A percentile compares a stretch with the other conserved stretches of the same genome.
phyloP scores from a whole-genome alignment of 2,888 invertebrate species.

The Lasioglossum marginatum region DNA sequence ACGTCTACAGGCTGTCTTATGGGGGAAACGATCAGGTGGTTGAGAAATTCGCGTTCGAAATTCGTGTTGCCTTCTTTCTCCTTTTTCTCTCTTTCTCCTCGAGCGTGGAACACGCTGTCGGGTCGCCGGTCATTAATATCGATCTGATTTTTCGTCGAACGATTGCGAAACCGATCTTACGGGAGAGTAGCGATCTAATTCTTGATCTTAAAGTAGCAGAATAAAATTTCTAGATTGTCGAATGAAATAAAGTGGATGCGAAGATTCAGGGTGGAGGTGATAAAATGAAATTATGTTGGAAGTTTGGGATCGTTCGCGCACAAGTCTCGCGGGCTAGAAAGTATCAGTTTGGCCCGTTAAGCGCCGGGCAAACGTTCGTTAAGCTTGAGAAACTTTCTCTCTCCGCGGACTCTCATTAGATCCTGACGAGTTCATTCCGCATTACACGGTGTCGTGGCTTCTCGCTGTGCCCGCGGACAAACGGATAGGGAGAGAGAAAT shows the following conservation, averaged over 20 bases:
- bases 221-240: not conserved
- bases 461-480: not conserved
- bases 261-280: not conserved
- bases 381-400: slow-evolving; percentile 47
- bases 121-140: slow-evolving; percentile 9
- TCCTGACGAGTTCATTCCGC: slow-evolving; percentile 56
- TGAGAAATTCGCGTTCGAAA: not conserved
- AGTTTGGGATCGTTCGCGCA: slow-evolving; percentile 15
- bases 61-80: not conserved
- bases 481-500: slow-evolving; percentile 37
- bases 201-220: not conserved
- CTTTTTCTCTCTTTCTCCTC: not conserved
- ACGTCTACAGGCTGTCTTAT: slow-evolving; percentile 17
- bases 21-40: slow-evolving; percentile 38
- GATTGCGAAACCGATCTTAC: not conserved
- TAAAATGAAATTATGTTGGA: not conserved
- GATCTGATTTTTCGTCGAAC: slow-evolving; percentile 9
- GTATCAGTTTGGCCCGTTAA: slow-evolving; percentile 48
- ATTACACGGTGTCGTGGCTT: slow-evolving; percentile 40
- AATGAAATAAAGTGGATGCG: not conserved
- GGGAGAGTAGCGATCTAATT: slow-evolving; percentile 1
- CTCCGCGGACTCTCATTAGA: slow-evolving; percentile 29
- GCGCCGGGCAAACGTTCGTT: slow-evolving; percentile 27
- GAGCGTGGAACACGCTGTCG: not conserved
- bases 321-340: slow-evolving; percentile 38